These are phyloP conservation scores for Stegodyphus mimosarum DNA, from an alignment of 1,140 invertebrate species.

Conservation along the genomic window DNA sequence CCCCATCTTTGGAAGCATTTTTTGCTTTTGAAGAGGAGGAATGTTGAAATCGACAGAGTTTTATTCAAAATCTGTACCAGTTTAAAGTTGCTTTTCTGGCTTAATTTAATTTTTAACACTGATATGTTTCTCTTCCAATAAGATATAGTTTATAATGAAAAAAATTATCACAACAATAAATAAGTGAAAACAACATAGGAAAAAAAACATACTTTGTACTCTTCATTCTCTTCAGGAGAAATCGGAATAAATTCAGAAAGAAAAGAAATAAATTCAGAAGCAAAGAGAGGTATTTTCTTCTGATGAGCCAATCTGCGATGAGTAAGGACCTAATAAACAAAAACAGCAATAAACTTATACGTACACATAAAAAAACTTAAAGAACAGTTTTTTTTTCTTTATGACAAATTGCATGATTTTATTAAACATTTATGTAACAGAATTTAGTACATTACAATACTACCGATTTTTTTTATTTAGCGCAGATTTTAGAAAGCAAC, in stretches of 20 bases:
- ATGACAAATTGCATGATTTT: neutral
- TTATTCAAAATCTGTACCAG: too few species aligned
- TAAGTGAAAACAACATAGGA: too few species aligned
- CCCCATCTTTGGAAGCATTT: too few species aligned
- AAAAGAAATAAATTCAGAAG: slow-evolving; percentile 25
- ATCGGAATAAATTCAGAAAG: slow-evolving; percentile 14
- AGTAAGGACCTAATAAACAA: slow-evolving; percentile 27
- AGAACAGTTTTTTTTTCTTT: neutral
- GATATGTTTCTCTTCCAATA: too few species aligned
- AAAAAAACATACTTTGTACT: slow-evolving; percentile 12
- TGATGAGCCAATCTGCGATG: slow-evolving; percentile 27
- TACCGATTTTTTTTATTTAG: neutral
- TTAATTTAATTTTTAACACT: too few species aligned
- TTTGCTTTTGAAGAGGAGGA: too few species aligned
- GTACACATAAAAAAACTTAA: neutral
- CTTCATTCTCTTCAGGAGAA: slow-evolving; percentile 43
- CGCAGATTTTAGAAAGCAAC: neutral
- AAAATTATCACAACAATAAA: too few species aligned
- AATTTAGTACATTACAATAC: neutral
- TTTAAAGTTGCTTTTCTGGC: too few species aligned
- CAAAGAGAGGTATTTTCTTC: slow-evolving; percentile 23
- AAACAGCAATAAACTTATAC: neutral
- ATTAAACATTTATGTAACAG: neutral
- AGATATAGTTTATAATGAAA: too few species aligned
- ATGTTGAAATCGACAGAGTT: too few species aligned